Base-by-base conservation (phyloP, 2,888 invertebrate species). In the Eupithecia insigniata region DNA sequence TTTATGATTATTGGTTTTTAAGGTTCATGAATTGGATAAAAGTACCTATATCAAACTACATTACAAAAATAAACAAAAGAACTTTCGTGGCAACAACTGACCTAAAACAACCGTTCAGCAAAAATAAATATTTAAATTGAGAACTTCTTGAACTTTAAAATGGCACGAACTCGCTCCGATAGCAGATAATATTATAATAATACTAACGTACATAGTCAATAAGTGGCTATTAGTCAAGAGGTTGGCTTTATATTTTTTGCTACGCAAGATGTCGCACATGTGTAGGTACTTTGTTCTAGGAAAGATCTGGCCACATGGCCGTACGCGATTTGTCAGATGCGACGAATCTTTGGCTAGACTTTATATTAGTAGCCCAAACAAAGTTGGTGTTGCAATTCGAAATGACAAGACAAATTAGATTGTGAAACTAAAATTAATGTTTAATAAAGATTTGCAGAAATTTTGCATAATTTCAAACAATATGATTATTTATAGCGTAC, bases 301-400 rank as follows among this genome's bases (percentile, higher is more conserved):
- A 93, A 92, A 82, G 83, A 83, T 79, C 75, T 77, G 76, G 83
- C 83, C 91, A 90, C 86, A 91, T 90, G 92, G 83, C 86, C 79
- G 74, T 76, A 80, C 66, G 75, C 68, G 73, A 75, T 77, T 76
- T 58, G 51, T 36, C 61, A 68, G 67, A 65, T 36, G 65, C 28
- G 10, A 61, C 39, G 30, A 64, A 69, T 62, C 62, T 67, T 74
- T 74, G 61, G 68, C 36, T 12, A 28, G 22, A 3, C 55, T 28
- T 18, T 30, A 39, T 22, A 8, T 61, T 6, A 32, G 2, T 30
- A 18, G 60, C 60, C 18, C 7, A 18, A 30, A 22, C 4, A 22
- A 55, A 55, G 2, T 55, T 55, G 26, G 14, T 12, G 55, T 55
- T 55, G 26, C 55, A 55, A 22, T 26, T 55, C 22, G 46, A 22